Evolutionary conservation across 2,113 vertebrate genomes (phyloP).

Genomic region (Rhodinocichla rosea): DNA sequence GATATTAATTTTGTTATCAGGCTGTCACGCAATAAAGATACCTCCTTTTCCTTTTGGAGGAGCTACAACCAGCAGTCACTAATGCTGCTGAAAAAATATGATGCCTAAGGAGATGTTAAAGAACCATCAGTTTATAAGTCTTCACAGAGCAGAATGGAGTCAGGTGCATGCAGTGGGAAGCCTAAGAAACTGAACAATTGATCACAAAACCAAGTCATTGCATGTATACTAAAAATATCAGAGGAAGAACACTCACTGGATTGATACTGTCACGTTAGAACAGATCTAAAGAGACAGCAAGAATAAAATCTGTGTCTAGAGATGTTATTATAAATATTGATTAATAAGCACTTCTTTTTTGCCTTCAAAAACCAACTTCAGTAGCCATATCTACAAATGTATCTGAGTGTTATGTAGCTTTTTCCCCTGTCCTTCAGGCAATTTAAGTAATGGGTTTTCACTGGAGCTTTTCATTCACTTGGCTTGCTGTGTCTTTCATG

Average conservation of each 20-base stretch:
- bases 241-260: background rate
- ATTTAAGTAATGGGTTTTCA: background rate
- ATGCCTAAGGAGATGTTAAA: background rate
- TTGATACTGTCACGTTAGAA: background rate
- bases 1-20: background rate
- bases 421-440: background rate
- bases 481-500: background rate
- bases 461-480: background rate
- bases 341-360: background rate
- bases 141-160: background rate
- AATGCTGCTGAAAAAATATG: background rate
- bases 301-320: background rate
- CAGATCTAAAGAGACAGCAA: background rate
- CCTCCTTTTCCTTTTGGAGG: background rate
- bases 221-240: background rate
- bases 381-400: background rate
- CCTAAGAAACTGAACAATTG: background rate
- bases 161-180: background rate
- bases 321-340: background rate
- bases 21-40: background rate
- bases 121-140: background rate
- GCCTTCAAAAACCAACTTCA: background rate
- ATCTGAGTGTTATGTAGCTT: background rate
- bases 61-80: background rate
- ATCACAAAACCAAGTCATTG: background rate